These are phyloP conservation scores for Epinephelus malabaricus DNA, from an alignment of 2,797 vertebrate genomes.

Conservation along the genomic window DNA sequence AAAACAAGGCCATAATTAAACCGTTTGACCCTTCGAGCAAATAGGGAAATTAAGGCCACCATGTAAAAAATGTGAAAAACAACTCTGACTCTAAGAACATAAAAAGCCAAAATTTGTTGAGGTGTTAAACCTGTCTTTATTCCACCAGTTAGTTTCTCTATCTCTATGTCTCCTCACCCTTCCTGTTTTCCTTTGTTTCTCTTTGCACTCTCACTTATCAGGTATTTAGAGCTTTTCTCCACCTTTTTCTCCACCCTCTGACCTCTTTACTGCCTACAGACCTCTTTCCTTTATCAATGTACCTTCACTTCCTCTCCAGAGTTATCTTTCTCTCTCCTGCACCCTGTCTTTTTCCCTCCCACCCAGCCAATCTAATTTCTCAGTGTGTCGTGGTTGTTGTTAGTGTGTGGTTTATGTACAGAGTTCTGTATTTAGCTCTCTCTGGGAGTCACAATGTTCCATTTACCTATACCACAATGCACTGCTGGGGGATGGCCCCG, in stretches of 20 bases:
- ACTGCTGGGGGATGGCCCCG: conserved; percentile 43
- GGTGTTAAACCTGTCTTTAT: neutral
- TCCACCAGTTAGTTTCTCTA: too few species aligned
- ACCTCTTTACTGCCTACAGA: conserved; percentile 5
- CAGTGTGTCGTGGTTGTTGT: conserved; percentile 35
- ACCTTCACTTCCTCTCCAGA: neutral
- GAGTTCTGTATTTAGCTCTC: conserved; percentile 61
- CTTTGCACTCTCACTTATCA: neutral
- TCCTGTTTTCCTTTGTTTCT: neutral
- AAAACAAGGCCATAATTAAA: conserved; percentile 19
- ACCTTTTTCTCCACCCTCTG: neutral
- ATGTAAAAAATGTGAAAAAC: neutral
- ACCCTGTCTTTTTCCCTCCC: conserved; percentile 24
- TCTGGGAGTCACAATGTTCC: conserved; percentile 62
- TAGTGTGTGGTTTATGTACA: conserved; percentile 46
- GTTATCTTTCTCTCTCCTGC: conserved; percentile 21
- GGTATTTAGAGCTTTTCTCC: neutral
- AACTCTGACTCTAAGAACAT: neutral
- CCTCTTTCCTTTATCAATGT: neutral
- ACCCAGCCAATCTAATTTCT: conserved; percentile 42
- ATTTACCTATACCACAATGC: conserved; percentile 58
- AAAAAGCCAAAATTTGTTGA: neutral
- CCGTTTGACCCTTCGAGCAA: conserved; percentile 8
- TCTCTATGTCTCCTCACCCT: neutral
- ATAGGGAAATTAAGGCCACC: conserved; percentile 3